Conservation (phyloP, 2,113 vertebrate genomes). For the Tor tambroides region DNA sequence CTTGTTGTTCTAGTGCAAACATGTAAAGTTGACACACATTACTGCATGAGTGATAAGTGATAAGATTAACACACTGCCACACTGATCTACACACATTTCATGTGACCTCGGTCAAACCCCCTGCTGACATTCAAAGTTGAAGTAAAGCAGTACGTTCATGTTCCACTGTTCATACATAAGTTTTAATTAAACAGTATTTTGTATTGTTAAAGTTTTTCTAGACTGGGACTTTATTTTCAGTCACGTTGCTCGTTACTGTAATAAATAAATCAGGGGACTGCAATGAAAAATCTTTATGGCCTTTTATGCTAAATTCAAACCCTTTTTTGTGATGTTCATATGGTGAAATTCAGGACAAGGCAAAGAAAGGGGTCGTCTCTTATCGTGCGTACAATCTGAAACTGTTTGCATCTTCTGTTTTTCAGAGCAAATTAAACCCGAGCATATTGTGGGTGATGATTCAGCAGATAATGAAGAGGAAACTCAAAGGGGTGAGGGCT, state of each 20-base stretch:
- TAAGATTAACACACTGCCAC: neutral
- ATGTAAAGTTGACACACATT: neutral
- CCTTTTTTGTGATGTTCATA: neutral
- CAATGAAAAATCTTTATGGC: neutral
- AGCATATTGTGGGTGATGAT: conserved; percentile 90
- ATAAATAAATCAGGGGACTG: no score
- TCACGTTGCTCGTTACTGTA: neutral
- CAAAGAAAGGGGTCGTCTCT: neutral
- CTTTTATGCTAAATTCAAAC: neutral
- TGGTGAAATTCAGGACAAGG: neutral
- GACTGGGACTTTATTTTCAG: neutral
- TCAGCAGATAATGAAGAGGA: conserved; percentile 91
- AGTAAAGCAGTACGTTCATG: neutral
- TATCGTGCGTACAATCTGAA: neutral
- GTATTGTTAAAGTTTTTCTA: no score
- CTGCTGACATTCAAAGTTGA: neutral
- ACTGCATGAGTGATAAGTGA: neutral
- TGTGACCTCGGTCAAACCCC: neutral
- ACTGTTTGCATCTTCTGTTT: neutral
- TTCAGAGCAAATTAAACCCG: conserved; percentile 90
- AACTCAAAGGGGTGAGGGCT: conserved; percentile 84
- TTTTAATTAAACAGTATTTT: no score
- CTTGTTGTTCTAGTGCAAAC: conserved; percentile 13
- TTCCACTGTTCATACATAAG: neutral
- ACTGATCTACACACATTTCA: neutral